Conservation (phyloP, 2,113 vertebrate species). For the Psilopsiagon aurifrons region DNA sequence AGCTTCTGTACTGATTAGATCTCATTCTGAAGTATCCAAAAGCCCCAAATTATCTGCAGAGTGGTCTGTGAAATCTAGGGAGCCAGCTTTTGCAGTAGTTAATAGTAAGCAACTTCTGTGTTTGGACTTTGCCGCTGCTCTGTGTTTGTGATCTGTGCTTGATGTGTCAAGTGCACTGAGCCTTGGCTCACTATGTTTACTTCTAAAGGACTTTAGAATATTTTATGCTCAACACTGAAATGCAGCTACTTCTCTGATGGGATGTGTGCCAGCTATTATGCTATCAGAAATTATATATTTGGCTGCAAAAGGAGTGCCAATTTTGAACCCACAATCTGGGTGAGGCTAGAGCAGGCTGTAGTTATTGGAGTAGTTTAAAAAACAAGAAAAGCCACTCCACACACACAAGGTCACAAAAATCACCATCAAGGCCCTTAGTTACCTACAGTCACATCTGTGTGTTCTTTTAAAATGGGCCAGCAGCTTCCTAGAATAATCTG, state of each 20-base stretch:
- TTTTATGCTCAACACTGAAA: not conserved
- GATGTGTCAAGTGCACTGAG: not conserved
- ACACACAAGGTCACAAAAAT: not conserved
- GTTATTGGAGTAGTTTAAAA: not conserved
- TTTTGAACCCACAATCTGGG: not conserved
- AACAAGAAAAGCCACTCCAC: not conserved
- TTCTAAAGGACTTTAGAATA: not conserved
- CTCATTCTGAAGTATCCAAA: not conserved
- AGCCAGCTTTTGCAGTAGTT: not conserved
- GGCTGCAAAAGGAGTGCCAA: not conserved
- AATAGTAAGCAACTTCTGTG: not conserved
- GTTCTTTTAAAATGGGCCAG: not conserved
- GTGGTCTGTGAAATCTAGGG: not conserved
- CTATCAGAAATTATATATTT: not conserved
- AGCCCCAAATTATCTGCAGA: not conserved
- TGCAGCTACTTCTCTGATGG: not conserved
- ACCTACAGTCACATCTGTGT: not conserved
- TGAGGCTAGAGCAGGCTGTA: not conserved
- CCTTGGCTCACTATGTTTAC: not conserved
- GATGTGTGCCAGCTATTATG: not conserved
- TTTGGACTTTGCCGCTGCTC: not conserved
- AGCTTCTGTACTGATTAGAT: not conserved
- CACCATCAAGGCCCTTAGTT: not conserved
- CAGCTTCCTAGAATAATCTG: not conserved
- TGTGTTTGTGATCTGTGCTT: not conserved